Conservation (phyloP, 2,113 vertebrate genomes). For the Spea bombifrons region DNA sequence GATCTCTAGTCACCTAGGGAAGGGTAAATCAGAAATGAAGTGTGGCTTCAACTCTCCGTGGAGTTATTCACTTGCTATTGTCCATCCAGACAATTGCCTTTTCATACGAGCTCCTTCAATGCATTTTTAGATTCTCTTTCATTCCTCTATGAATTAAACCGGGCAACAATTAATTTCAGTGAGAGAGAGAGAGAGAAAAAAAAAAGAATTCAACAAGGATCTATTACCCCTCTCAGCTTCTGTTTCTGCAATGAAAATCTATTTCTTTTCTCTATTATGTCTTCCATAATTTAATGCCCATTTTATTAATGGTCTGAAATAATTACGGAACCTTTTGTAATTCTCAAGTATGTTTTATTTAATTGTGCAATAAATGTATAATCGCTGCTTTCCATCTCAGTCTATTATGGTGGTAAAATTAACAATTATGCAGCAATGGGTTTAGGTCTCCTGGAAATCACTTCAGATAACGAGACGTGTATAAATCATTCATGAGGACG, state of each 20-base stretch:
- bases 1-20: conserved; percentile 40
- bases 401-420: conserved; percentile 99
- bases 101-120: conserved; percentile 96
- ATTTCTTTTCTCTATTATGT: conserved; percentile 99
- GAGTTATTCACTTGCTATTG: conserved; percentile 80
- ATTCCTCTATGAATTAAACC: conserved; percentile 99
- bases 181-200: conserved; percentile 84
- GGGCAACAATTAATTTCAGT: conserved; percentile 99
- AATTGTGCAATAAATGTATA: conserved; percentile 99
- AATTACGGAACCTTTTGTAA: conserved; percentile 99
- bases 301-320: conserved; percentile 99
- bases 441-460: conserved; percentile 99
- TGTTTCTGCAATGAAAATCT: conserved; percentile 99
- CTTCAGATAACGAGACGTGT: conserved; percentile 99
- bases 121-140: conserved; percentile 91
- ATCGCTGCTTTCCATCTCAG: conserved; percentile 99
- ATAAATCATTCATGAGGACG: conserved; percentile 99
- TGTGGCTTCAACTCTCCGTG: conserved; percentile 52
- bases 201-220: conserved; percentile 99
- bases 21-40: conserved; percentile 47
- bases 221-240: conserved; percentile 99
- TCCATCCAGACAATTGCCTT: conserved; percentile 93
- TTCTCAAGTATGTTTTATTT: conserved; percentile 99
- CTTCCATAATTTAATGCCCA: conserved; percentile 99
- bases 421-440: conserved; percentile 99